Percentiles rank a stretch among this genome's conserved stretches.
Evolutionary conservation across 1,140 invertebrate species (phyloP).

Genomic region (Agrypnia vestita): DNA sequence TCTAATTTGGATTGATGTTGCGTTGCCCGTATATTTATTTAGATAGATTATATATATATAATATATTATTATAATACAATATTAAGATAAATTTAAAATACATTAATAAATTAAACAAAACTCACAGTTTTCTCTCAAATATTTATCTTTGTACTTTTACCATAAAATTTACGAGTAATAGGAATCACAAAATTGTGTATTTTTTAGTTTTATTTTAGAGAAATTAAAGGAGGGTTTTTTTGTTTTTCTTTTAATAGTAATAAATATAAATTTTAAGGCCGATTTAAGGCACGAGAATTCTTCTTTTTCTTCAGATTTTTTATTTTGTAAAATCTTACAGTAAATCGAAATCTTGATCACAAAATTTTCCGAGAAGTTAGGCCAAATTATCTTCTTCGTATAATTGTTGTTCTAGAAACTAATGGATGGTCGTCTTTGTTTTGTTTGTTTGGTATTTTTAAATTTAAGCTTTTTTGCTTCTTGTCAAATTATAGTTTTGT

Average conservation of each 20-base stretch:
- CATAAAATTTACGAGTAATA: conserved; percentile 47
- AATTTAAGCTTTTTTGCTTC: conserved; percentile 44
- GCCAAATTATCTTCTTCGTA: conserved; percentile 54
- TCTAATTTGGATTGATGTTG: conserved; percentile 22
- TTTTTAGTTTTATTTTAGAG: conserved; percentile 37
- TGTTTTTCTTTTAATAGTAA: conserved; percentile 53
- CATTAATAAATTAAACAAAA: background rate
- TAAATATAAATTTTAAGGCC: conserved; percentile 62
- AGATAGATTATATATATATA: conserved; percentile 17
- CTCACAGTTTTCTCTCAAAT: background rate
- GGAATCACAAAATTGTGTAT: conserved; percentile 41
- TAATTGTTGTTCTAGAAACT: conserved; percentile 52
- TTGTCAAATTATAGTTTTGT: conserved; percentile 54
- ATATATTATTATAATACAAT: conserved; percentile 31
- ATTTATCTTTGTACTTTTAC: conserved; percentile 43
- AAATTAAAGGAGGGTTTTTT: conserved; percentile 48
- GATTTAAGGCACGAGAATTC: conserved; percentile 61
- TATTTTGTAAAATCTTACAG: conserved; percentile 42
- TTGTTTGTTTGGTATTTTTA: conserved; percentile 49
- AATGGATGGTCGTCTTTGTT: conserved; percentile 57
- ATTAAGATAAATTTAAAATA: conserved; percentile 5
- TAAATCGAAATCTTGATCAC: conserved; percentile 33
- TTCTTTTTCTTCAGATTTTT: conserved; percentile 52
- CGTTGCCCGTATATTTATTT: conserved; percentile 22
- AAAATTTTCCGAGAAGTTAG: conserved; percentile 53